Conservation (phyloP, 2,797 vertebrate genomes). For the Hippoglossus hippoglossus region DNA sequence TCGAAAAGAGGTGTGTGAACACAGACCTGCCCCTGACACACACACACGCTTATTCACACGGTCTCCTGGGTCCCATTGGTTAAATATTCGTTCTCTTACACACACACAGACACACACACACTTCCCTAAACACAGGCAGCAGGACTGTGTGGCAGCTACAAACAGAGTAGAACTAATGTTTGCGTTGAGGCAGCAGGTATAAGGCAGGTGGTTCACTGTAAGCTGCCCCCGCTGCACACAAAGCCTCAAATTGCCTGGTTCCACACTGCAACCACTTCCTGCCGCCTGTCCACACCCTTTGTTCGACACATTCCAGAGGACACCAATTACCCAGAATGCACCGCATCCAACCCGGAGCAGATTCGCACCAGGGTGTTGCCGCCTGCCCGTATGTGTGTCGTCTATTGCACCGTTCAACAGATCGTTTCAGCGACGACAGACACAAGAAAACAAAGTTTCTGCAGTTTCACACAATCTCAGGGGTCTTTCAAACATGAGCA, state of each 20-base stretch:
- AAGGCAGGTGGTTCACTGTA: slow-evolving; percentile 69
- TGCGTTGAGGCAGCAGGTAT: slow-evolving; percentile 54
- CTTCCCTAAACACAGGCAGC: slow-evolving; percentile 46
- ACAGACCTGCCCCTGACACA: slow-evolving; percentile 15
- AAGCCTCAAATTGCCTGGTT: slow-evolving; percentile 67
- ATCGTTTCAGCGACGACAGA: slow-evolving; percentile 17
- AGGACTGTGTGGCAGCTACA: slow-evolving; percentile 49
- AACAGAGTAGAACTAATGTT: slow-evolving; percentile 69
- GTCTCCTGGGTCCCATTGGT: slow-evolving; percentile 46
- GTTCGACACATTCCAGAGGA: slow-evolving; percentile 64
- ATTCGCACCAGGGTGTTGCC: slow-evolving; percentile 24
- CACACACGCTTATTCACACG: slow-evolving; percentile 34
- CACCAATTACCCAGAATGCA: slow-evolving; percentile 61
- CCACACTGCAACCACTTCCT: slow-evolving; percentile 51
- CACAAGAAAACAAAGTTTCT: slow-evolving; percentile 19
- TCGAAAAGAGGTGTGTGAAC: slow-evolving; percentile 25
- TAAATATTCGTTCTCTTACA: slow-evolving; percentile 23
- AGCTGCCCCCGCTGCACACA: slow-evolving; percentile 45
- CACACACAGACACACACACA: slow-evolving; percentile 6
- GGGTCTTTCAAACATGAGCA: not conserved
- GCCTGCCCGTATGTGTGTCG: not conserved
- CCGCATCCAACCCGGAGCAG: slow-evolving; percentile 40
- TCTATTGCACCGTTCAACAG: no score
- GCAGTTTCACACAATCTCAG: slow-evolving; percentile 15
- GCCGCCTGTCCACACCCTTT: slow-evolving; percentile 67